Evolutionary conservation across 2,797 vertebrate species (phyloP).

Genomic region (Oryzias sinensis): DNA sequence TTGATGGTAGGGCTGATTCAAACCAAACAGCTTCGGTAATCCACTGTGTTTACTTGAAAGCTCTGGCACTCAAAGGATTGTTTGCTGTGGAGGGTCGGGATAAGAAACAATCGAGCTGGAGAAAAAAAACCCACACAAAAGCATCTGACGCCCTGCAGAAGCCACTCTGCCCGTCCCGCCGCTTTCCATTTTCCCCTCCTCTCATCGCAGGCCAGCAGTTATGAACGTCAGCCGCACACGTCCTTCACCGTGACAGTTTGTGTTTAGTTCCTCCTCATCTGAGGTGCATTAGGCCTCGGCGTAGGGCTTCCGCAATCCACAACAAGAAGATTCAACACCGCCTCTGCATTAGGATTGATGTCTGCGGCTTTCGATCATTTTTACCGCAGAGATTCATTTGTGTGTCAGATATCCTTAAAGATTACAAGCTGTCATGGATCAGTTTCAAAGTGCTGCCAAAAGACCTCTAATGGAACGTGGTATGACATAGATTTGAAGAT

Average conservation of each 20-base stretch:
- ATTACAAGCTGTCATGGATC: slow-evolving; percentile 32
- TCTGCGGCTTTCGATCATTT: slow-evolving; percentile 25
- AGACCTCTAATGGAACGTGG: slow-evolving; percentile 27
- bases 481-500: slow-evolving; percentile 17
- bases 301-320: not conserved
- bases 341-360: slow-evolving; percentile 23
- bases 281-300: not conserved
- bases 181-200: slow-evolving; percentile 1
- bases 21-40: slow-evolving; percentile 42
- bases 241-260: not conserved
- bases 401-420: slow-evolving; percentile 19
- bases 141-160: slow-evolving; percentile 12
- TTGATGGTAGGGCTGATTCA: slow-evolving; percentile 44
- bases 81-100: slow-evolving; percentile 22
- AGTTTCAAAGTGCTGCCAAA: slow-evolving; percentile 35
- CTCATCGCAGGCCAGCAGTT: not conserved
- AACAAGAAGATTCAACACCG: slow-evolving; percentile 12
- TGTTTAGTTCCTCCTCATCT: slow-evolving; percentile 6
- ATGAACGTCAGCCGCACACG: not conserved
- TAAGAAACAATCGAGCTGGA: slow-evolving; percentile 33
- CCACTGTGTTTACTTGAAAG: slow-evolving; percentile 23
- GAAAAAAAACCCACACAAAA: slow-evolving; percentile 27
- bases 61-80: slow-evolving; percentile 32
- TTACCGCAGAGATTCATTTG: slow-evolving; percentile 24
- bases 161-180: not conserved